Evolutionary conservation across 1,140 invertebrate species (phyloP).

Genomic region (Halesus radiatus): DNA sequence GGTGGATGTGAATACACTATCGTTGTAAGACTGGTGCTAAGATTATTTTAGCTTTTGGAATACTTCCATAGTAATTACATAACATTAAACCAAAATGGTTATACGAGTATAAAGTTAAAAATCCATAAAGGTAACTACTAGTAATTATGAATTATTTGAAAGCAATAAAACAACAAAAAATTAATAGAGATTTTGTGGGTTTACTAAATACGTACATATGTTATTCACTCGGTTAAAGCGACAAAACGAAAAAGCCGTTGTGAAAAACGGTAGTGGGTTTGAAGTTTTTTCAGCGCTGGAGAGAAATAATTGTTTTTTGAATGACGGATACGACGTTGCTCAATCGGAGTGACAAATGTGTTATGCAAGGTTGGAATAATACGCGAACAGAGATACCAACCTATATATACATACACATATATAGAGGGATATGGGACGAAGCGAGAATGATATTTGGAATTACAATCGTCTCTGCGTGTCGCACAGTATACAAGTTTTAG

Average conservation of each 20-base stretch:
- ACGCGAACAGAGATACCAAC: background rate
- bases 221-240: background rate
- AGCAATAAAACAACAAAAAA: no score
- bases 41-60: no score
- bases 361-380: constrained; percentile 5
- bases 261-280: background rate
- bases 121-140: no score
- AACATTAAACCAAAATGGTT: no score
- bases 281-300: background rate
- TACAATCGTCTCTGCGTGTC: constrained; percentile 9
- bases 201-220: constrained; percentile 25
- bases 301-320: constrained; percentile 23
- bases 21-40: no score
- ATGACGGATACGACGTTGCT: background rate
- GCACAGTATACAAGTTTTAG: constrained; percentile 8
- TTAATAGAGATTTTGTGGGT: constrained; percentile 13
- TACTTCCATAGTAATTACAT: no score
- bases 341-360: background rate
- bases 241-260: background rate
- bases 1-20: no score
- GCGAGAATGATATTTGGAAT: background rate
- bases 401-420: background rate
- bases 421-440: background rate
- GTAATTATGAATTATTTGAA: no score
- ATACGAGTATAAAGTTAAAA: no score